phyloP scores from a whole-genome alignment of 37 sponge, comb jelly and placozoan species.

The Halisarca cf. caerulea region DNA sequence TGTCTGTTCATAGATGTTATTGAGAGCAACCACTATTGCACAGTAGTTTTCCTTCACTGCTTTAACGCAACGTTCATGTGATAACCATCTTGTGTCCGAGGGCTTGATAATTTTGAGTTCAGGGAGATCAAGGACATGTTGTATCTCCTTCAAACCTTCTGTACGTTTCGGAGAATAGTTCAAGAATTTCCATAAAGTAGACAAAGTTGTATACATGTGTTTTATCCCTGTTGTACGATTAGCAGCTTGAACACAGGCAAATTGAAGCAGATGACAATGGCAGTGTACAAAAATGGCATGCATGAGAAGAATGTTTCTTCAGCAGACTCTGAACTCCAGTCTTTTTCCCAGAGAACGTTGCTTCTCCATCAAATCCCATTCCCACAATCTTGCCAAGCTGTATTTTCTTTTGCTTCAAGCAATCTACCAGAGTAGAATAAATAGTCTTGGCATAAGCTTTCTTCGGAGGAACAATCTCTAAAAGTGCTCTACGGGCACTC shows the following conservation, averaged over 20 bases:
- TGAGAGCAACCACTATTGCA: conserved; percentile 54
- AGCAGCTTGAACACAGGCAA: conserved; percentile 76
- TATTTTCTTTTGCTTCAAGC: conserved; percentile 55
- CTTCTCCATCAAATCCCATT: conserved; percentile 67
- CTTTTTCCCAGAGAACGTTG: conserved; percentile 15
- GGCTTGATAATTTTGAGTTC: conserved; percentile 66
- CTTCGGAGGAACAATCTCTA: conserved; percentile 63
- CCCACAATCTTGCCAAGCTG: conserved; percentile 42
- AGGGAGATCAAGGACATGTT: conserved; percentile 50
- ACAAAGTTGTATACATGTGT: conserved; percentile 49
- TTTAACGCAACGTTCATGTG: conserved; percentile 71
- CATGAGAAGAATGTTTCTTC: conserved; percentile 25
- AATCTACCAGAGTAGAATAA: conserved; percentile 48
- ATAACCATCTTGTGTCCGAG: conserved; percentile 65
- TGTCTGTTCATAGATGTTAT: conserved; percentile 53
- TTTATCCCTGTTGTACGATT: conserved; percentile 46
- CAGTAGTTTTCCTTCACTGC: conserved; percentile 61
- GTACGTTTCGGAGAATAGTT: conserved; percentile 52
- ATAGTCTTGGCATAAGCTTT: too few species aligned
- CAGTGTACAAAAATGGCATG: conserved; percentile 46
- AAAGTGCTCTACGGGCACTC: conserved; percentile 64
- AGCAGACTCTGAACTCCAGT: conserved; percentile 13
- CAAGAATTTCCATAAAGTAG: conserved; percentile 53
- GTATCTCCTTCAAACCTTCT: conserved; percentile 45
- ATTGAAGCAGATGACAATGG: conserved; percentile 52